phyloP scores from a whole-genome alignment of 1,140 invertebrate species.

The Drosophila carrolli region DNA sequence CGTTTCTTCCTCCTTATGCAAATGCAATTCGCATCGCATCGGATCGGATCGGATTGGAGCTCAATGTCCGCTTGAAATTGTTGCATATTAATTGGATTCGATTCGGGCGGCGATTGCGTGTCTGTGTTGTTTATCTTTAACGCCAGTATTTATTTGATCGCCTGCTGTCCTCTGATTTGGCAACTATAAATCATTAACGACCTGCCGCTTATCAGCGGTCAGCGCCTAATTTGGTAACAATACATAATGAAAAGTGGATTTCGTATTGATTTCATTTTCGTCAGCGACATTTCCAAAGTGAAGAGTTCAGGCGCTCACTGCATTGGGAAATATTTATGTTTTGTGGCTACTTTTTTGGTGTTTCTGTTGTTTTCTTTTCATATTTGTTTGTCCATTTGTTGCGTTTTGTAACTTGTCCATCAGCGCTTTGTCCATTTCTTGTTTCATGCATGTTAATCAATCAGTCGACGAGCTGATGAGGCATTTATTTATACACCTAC shows the following conservation, averaged over 20 bases:
- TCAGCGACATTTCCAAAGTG: constrained; percentile 38
- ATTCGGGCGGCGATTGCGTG: constrained; percentile 36
- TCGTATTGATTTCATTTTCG: constrained; percentile 63
- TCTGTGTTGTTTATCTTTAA: constrained; percentile 61
- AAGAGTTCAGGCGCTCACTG: constrained; percentile 40
- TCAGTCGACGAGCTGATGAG: constrained; percentile 62
- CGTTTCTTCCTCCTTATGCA: constrained; percentile 45
- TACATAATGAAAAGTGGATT: constrained; percentile 66
- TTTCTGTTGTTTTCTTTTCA: constrained; percentile 22
- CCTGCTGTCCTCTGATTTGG: constrained; percentile 57
- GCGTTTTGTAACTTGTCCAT: constrained; percentile 74
- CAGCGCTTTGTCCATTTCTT: constrained; percentile 47
- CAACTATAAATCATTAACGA: constrained; percentile 75
- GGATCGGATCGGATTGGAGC: not conserved
- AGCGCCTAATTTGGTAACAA: constrained; percentile 53
- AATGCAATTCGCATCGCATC: constrained; percentile 43
- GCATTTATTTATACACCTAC: constrained; percentile 61
- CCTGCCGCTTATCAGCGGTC: constrained; percentile 56
- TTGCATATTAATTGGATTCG: constrained; percentile 69
- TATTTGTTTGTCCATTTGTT: constrained; percentile 38
- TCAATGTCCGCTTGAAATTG: constrained; percentile 50
- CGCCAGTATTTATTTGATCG: constrained; percentile 56
- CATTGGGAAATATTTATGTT: constrained; percentile 62
- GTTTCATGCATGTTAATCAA: constrained; percentile 75
- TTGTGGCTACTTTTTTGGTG: constrained; percentile 7